phyloP scores from a whole-genome alignment of 2,888 invertebrate species.

The Dorcus hopei region DNA sequence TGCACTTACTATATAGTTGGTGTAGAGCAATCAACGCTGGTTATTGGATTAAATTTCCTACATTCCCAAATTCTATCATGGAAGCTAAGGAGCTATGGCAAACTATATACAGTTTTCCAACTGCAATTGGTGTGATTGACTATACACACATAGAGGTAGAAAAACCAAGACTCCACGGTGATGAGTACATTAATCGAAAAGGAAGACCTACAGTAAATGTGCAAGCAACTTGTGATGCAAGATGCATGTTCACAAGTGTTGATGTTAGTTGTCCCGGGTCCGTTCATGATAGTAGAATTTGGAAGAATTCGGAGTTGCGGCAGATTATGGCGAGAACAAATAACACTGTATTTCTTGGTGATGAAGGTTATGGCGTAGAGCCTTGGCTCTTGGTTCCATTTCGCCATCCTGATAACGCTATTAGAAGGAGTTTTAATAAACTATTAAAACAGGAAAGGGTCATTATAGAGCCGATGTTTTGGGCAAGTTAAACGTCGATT shows the following conservation, averaged over 20 bases:
- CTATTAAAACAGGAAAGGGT: no score
- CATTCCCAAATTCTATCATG: background rate
- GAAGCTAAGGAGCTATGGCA: background rate
- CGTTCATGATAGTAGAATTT: background rate
- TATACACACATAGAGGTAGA: no score
- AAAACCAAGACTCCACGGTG: background rate
- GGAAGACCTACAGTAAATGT: background rate
- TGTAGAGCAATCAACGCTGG: background rate
- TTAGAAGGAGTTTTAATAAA: background rate
- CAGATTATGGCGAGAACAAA: background rate
- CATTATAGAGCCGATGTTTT: no score
- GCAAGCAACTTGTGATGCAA: background rate
- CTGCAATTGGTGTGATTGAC: no score
- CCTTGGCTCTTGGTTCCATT: background rate
- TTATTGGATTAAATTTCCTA: background rate
- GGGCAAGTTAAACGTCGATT: no score
- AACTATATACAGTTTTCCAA: background rate
- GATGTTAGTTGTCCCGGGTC: background rate
- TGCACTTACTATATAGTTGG: background rate
- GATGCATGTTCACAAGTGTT: background rate
- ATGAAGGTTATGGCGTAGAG: background rate
- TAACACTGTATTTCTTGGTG: background rate
- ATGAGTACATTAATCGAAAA: background rate
- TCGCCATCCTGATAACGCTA: background rate
- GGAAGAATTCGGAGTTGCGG: background rate